Conservation (phyloP, 2,888 invertebrate genomes). For the Leptura quadrifasciata region DNA sequence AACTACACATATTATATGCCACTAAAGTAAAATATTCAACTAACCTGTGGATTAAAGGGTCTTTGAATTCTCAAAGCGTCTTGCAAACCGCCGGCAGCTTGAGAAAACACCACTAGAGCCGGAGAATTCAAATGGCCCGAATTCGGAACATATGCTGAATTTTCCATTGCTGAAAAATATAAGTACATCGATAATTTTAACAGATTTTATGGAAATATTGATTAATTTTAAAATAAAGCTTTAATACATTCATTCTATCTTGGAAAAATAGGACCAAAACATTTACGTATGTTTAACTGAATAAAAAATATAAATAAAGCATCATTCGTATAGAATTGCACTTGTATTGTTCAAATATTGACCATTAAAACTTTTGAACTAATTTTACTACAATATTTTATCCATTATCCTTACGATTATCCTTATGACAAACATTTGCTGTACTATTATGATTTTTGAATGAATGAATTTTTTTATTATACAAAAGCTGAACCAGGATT, state of each 20-base stretch:
- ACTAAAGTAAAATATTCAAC: constrained; percentile 44
- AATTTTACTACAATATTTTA: too few species aligned
- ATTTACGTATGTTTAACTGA: too few species aligned
- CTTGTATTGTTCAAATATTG: too few species aligned
- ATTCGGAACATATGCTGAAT: constrained; percentile 83
- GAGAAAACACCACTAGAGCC: constrained; percentile 84
- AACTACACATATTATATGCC: constrained; percentile 5
- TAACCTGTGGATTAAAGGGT: constrained; percentile 84
- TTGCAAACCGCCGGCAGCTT: constrained; percentile 84
- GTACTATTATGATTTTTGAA: too few species aligned
- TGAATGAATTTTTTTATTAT: too few species aligned
- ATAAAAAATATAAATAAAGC: too few species aligned
- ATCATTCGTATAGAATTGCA: too few species aligned
- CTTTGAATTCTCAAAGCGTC: constrained; percentile 85
- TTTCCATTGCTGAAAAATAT: constrained; percentile 78
- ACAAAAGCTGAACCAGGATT: too few species aligned
- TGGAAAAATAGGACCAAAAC: too few species aligned
- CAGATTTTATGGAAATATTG: neutral
- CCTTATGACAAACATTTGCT: too few species aligned
- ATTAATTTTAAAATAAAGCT: constrained; percentile 36
- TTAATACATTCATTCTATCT: neutral
- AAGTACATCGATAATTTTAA: constrained; percentile 38
- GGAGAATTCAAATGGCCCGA: constrained; percentile 84
- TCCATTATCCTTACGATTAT: too few species aligned
- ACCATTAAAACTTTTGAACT: too few species aligned